These are phyloP conservation scores for Drosophila ercepeae DNA, from an alignment of 1,140 invertebrate genomes.

Conservation along the genomic window DNA sequence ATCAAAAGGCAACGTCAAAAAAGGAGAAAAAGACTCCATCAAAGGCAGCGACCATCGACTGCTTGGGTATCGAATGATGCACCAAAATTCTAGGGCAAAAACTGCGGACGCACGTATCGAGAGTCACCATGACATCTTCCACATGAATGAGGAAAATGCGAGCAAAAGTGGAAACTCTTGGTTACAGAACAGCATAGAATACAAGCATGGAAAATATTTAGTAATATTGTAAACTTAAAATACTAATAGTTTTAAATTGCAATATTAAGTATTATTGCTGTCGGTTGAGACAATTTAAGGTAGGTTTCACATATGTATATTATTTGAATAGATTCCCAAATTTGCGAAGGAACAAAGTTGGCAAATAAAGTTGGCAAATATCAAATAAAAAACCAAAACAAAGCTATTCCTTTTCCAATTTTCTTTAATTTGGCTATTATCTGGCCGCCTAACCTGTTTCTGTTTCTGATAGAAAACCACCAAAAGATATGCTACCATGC, in stretches of 20 bases:
- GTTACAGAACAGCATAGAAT: too few species aligned
- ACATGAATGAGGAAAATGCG: conserved; percentile 7
- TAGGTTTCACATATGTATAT: too few species aligned
- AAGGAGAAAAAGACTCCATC: background rate
- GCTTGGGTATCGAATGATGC: conserved; percentile 19
- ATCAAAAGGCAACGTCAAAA: conserved; percentile 13
- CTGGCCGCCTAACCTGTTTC: conserved; percentile 2
- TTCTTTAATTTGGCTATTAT: conserved; percentile 12
- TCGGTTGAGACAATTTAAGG: too few species aligned
- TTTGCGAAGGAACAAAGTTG: background rate
- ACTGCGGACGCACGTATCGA: conserved; percentile 21
- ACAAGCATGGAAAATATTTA: too few species aligned
- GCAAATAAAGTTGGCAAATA: conserved; percentile 25
- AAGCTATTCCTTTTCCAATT: background rate
- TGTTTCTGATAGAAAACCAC: conserved; percentile 8
- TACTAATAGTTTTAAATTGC: too few species aligned
- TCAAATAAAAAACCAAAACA: background rate
- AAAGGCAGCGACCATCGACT: conserved; percentile 25
- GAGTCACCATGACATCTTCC: conserved; percentile 13
- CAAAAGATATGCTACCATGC: conserved; percentile 22
- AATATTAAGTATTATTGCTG: too few species aligned
- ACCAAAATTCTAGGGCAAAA: conserved; percentile 23
- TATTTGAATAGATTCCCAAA: too few species aligned
- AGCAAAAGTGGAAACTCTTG: conserved; percentile 7
- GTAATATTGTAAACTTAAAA: too few species aligned